Conservation (phyloP, 2,888 invertebrate species). For the Ellobium chinense region DNA sequence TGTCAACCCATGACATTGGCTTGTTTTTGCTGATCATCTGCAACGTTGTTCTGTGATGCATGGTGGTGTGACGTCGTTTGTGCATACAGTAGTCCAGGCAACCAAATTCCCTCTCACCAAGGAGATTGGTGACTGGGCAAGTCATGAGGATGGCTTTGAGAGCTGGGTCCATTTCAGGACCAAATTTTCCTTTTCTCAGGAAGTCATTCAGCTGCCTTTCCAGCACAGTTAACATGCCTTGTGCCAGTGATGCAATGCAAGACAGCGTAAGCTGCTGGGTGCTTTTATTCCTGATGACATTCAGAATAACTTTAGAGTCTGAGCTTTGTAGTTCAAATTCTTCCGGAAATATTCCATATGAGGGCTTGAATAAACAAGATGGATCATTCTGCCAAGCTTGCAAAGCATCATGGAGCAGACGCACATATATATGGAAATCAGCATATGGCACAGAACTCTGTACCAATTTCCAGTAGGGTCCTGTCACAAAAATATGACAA, state of each 20-base stretch:
- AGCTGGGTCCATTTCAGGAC: not conserved
- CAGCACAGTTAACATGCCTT: not conserved
- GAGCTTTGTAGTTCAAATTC: not conserved
- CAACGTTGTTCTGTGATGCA: not conserved
- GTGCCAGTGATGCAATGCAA: not conserved
- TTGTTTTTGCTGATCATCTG: not conserved
- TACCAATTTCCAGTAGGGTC: not conserved
- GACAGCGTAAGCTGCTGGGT: too few species aligned
- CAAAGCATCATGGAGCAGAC: not conserved
- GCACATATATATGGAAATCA: not conserved
- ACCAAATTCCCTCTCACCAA: slow-evolving; percentile 8
- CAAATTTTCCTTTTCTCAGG: not conserved
- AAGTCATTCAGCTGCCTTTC: not conserved
- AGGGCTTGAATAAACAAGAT: not conserved
- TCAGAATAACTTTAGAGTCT: not conserved
- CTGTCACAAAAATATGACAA: not conserved
- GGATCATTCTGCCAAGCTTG: not conserved
- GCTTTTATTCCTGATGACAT: not conserved
- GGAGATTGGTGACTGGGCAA: slow-evolving; percentile 9
- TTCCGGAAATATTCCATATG: not conserved
- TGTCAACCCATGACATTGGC: not conserved
- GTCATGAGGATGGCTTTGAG: not conserved
- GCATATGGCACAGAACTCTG: not conserved
- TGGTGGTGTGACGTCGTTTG: not conserved
- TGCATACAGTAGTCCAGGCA: not conserved